Percentiles rank a stretch among this genome's conserved stretches.
These are phyloP conservation scores for Alexandromys fortis DNA, from an alignment of 2,113 vertebrate genomes.

Conservation along the genomic window DNA sequence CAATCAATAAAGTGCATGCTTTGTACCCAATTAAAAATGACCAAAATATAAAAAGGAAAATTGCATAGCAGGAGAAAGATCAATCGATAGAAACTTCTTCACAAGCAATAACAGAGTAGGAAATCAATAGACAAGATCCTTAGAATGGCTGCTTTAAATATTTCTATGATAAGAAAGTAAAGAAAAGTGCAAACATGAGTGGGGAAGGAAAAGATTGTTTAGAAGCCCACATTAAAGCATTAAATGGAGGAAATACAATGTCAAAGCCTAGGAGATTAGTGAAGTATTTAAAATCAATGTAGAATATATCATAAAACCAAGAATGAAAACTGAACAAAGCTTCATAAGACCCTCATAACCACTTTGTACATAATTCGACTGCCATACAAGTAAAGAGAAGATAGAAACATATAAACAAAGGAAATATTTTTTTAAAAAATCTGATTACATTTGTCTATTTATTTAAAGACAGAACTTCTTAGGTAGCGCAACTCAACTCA, in stretches of 20 bases:
- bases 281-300: background rate
- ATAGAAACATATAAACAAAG: background rate
- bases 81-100: background rate
- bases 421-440: background rate
- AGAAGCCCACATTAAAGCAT: background rate
- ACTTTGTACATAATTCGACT: background rate
- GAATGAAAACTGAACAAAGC: background rate
- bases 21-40: background rate
- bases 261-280: background rate
- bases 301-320: background rate
- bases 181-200: background rate
- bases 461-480: background rate
- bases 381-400: background rate
- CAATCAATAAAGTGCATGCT: background rate
- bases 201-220: background rate
- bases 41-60: background rate
- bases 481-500: too few relatives aligned
- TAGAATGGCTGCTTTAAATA: conserved; percentile 3
- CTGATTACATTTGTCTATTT: background rate
- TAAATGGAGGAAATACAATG: background rate
- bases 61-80: background rate
- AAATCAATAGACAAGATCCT: background rate
- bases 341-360: background rate
- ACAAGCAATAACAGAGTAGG: background rate
- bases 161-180: background rate